Conservation (phyloP, 2,113 vertebrate genomes). For the Anguilla rostrata region DNA sequence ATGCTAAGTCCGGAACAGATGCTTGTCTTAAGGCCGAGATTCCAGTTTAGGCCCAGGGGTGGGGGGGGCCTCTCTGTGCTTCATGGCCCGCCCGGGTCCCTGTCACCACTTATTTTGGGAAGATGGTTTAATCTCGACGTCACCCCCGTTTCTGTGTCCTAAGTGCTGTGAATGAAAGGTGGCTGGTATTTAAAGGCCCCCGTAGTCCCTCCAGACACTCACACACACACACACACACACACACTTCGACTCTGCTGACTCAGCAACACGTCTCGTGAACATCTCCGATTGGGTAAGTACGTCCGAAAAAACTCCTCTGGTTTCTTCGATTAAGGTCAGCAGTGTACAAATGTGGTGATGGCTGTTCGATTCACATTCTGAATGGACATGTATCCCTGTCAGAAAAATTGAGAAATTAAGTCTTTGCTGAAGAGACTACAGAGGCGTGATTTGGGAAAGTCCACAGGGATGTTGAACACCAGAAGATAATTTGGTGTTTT, state of each 20-base stretch:
- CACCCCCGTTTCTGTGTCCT: conserved; percentile 27
- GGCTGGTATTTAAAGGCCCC: conserved; percentile 58
- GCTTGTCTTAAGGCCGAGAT: neutral
- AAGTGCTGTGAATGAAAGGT: conserved; percentile 39
- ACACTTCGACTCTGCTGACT: too few relatives aligned
- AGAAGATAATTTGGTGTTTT: too few relatives aligned
- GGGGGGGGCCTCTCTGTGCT: conserved; percentile 24
- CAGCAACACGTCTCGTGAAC: neutral
- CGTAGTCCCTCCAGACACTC: neutral
- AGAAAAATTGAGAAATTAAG: neutral
- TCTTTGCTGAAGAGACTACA: too few relatives aligned
- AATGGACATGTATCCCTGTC: neutral
- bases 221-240: neutral
- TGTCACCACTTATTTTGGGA: conserved; percentile 66
- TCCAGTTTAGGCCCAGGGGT: neutral
- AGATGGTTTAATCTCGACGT: conserved; percentile 49
- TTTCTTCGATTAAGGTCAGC: neutral
- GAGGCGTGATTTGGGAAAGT: too few relatives aligned
- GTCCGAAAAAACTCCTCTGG: neutral
- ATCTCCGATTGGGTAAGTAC: neutral
- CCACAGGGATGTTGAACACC: too few relatives aligned
- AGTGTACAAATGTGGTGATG: neutral
- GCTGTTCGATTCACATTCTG: neutral
- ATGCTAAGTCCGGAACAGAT: neutral
- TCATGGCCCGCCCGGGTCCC: conserved; percentile 42